These are phyloP conservation scores for Hozukius guyotensis DNA, from an alignment of 2,797 vertebrate genomes.

Conservation along the genomic window DNA sequence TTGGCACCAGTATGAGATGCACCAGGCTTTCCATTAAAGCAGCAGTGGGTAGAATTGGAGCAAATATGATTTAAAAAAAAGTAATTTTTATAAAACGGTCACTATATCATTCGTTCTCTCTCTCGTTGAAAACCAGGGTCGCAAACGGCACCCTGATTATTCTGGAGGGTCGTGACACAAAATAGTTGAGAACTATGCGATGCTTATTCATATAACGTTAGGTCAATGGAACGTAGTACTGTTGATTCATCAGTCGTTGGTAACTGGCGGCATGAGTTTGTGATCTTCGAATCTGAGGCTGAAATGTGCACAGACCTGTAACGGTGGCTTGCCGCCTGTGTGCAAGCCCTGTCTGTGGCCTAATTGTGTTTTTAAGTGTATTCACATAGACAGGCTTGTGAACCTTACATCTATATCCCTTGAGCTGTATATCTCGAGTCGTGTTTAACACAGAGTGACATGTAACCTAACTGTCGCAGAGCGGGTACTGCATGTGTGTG, in stretches of 20 bases:
- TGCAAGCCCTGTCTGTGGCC: neutral
- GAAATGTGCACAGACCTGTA: neutral
- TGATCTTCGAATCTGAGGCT: neutral
- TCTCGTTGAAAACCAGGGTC: neutral
- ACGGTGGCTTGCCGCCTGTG: neutral
- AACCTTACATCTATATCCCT: neutral
- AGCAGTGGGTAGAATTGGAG: no score
- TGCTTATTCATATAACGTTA: neutral
- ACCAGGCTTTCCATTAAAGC: no score
- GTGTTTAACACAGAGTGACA: neutral
- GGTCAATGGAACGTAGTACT: neutral
- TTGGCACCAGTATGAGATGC: no score
- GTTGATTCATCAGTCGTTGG: neutral
- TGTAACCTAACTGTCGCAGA: neutral
- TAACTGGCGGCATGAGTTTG: neutral
- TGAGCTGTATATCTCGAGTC: neutral
- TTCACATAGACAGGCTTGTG: neutral
- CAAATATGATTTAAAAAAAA: no score
- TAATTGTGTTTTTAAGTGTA: neutral
- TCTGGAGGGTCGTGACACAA: neutral
- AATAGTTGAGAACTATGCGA: neutral
- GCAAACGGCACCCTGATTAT: neutral
- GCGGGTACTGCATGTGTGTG: neutral
- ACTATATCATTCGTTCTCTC: neutral
- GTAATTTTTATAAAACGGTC: no score